phyloP scores from a whole-genome alignment of 2,888 invertebrate genomes.

The Chloroclystis v-ata region DNA sequence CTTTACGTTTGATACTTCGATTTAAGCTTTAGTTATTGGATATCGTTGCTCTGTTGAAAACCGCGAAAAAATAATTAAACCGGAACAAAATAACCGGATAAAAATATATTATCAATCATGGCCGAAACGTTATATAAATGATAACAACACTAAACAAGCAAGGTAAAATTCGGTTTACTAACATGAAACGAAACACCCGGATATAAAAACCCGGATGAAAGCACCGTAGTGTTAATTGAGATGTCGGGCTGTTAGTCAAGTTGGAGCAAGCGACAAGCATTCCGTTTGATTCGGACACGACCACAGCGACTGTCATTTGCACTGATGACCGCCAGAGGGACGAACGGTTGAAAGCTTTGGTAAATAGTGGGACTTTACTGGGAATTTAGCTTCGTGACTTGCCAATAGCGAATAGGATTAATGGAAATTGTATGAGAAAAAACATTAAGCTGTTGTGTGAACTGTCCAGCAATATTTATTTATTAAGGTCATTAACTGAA shows the following conservation, averaged over 20 bases:
- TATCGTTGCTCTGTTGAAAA: no score
- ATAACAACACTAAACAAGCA: no score
- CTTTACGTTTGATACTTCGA: conserved; percentile 24
- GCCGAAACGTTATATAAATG: no score
- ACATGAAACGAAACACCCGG: conserved; percentile 3
- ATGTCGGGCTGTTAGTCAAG: conserved; percentile 18
- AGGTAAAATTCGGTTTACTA: neutral
- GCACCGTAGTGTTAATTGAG: conserved; percentile 19
- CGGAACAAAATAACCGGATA: no score
- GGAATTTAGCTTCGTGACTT: neutral
- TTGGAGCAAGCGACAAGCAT: conserved; percentile 9
- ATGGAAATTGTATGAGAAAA: no score
- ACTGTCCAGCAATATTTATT: no score
- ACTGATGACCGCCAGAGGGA: conserved; percentile 6
- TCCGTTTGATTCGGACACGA: conserved; percentile 23
- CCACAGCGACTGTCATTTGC: conserved; percentile 22
- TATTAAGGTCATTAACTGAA: no score
- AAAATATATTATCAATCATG: no score
- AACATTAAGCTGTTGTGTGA: no score
- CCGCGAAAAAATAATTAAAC: no score
- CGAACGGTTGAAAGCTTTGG: neutral
- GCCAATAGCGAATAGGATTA: no score
- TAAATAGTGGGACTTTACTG: neutral
- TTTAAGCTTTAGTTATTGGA: conserved; percentile 13
- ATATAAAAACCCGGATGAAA: conserved; percentile 16